Conservation (phyloP, 2,113 vertebrate species). For the Oceanites oceanicus region DNA sequence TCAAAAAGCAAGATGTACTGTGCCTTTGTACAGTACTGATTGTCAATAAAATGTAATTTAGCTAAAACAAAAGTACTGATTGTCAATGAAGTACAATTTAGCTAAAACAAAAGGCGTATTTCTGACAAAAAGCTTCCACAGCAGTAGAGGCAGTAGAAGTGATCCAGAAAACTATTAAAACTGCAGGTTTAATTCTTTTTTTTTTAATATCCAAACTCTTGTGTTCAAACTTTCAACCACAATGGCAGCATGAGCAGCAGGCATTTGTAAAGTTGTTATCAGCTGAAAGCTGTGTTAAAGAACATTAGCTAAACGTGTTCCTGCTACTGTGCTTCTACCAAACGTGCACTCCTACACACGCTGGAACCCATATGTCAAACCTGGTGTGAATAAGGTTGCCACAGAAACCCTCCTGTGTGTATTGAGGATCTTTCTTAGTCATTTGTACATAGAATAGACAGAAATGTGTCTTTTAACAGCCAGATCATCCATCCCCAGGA, state of each 20-base stretch:
- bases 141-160: neutral
- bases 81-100: neutral
- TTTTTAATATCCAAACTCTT: neutral
- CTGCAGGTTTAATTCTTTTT: neutral
- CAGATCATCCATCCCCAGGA: neutral
- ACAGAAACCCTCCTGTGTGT: neutral
- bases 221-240: neutral
- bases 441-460: neutral
- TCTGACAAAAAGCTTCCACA: neutral
- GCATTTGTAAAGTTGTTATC: neutral
- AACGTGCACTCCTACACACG: neutral
- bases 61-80: neutral
- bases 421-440: neutral
- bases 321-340: neutral
- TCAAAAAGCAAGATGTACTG: neutral
- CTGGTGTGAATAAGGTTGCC: neutral
- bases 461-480: neutral
- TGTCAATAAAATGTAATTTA: slow-evolving; percentile 22
- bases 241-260: neutral
- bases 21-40: neutral
- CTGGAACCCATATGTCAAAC: neutral
- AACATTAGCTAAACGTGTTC: neutral
- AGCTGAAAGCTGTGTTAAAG: neutral
- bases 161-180: neutral
- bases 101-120: neutral